Evolutionary conservation across 2,797 vertebrate genomes (phyloP).

Genomic region (Gadopsis bispinosus): DNA sequence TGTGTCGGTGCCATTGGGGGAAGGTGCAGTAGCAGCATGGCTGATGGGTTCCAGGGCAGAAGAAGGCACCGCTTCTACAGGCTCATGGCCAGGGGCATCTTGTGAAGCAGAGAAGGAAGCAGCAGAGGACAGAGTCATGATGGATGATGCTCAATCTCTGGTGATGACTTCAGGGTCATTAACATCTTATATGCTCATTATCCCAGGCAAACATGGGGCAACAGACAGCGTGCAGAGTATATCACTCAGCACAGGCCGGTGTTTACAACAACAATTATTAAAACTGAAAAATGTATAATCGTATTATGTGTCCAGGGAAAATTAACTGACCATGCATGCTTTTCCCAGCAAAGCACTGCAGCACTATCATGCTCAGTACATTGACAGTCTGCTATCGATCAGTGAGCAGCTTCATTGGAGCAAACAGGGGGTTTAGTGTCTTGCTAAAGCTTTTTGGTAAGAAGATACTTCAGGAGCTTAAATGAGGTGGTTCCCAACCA

Average conservation of each 20-base stretch:
- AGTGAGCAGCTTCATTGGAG: not conserved
- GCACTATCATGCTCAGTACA: not conserved
- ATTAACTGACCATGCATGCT: not conserved
- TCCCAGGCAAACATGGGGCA: constrained; percentile 1
- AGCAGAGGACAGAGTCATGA: not conserved
- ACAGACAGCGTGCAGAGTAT: not conserved
- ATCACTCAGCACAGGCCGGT: not conserved
- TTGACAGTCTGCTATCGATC: not conserved
- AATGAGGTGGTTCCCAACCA: not conserved
- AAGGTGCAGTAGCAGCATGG: not conserved
- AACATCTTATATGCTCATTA: constrained; percentile 26
- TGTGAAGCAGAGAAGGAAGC: not conserved
- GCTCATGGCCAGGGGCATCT: not conserved
- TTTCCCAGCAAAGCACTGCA: not conserved
- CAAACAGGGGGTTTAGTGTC: not conserved
- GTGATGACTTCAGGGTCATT: constrained; percentile 19
- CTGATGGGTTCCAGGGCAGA: accelerated
- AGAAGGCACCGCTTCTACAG: accelerated
- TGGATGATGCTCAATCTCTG: constrained; percentile 13
- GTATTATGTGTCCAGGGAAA: constrained; percentile 1
- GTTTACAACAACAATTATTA: constrained; percentile 1
- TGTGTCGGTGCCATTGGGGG: not conserved
- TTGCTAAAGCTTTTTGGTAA: not conserved
- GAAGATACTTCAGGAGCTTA: not conserved
- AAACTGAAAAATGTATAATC: constrained; percentile 6